phyloP scores from a whole-genome alignment of 2,797 vertebrate species.

The Argyrosomus regius region DNA sequence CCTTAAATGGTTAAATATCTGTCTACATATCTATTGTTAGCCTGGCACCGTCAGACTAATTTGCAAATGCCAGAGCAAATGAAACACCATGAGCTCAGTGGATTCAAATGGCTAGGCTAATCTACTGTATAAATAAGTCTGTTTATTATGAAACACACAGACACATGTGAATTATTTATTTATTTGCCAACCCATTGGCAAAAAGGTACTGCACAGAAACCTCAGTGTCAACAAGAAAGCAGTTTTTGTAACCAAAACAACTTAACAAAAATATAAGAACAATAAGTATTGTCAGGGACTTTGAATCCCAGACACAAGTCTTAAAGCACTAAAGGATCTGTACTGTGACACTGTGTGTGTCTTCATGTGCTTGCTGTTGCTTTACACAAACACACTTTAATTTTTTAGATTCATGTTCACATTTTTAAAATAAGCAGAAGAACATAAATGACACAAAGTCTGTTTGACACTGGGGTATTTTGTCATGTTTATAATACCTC shows the following conservation, averaged over 20 bases:
- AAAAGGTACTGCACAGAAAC: constrained; percentile 27
- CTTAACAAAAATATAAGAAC: constrained; percentile 17
- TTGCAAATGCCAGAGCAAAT: too few relatives aligned
- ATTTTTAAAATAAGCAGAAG: constrained; percentile 27
- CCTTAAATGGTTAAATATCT: neutral
- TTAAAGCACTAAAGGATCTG: neutral
- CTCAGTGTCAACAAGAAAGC: neutral
- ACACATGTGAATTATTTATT: constrained; percentile 1
- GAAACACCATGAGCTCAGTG: too few relatives aligned
- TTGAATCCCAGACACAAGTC: neutral
- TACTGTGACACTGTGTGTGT: neutral
- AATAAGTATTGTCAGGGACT: constrained; percentile 11
- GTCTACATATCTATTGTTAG: neutral
- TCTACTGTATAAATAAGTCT: neutral
- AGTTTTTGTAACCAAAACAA: constrained; percentile 15
- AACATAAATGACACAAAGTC: constrained; percentile 13
- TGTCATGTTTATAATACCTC: constrained; percentile 13
- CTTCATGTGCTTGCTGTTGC: neutral
- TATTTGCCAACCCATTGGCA: constrained; percentile 16
- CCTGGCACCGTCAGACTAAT: too few relatives aligned
- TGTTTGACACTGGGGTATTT: constrained; percentile 4
- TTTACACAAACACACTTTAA: constrained; percentile 9
- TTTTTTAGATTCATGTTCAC: neutral
- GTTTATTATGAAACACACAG: neutral
- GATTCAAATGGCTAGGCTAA: too few relatives aligned